Conservation (phyloP, 2,888 invertebrate genomes). For the Nemurella pictetii region DNA sequence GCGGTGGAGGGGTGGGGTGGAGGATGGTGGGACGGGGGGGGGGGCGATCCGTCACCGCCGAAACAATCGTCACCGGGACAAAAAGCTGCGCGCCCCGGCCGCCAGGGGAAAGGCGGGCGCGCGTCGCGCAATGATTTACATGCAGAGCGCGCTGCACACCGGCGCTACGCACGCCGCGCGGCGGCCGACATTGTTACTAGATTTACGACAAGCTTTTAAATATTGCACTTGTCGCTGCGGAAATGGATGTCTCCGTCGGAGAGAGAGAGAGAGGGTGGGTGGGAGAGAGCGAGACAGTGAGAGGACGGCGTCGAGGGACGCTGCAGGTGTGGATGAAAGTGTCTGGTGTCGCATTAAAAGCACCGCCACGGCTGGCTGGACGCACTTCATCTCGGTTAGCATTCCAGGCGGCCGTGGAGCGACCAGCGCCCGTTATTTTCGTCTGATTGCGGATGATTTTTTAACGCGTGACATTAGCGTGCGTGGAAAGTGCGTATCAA, state of each 20-base stretch:
- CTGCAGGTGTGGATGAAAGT: background rate
- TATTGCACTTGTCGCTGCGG: background rate
- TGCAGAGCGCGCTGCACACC: background rate
- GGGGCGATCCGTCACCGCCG: background rate
- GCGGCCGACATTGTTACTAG: background rate
- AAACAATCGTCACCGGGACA: background rate
- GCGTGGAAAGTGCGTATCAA: background rate
- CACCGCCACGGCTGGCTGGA: background rate
- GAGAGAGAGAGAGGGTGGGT: constrained; percentile 10
- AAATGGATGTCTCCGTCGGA: background rate
- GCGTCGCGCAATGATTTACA: background rate
- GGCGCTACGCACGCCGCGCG: background rate
- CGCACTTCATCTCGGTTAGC: background rate
- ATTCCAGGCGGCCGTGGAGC: too few species aligned
- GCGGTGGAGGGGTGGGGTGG: background rate
- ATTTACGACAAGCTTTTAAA: background rate
- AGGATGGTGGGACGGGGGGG: background rate
- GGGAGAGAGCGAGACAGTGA: background rate
- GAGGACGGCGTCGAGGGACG: background rate
- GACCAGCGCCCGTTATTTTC: background rate
- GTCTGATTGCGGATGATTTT: background rate
- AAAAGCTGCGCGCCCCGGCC: background rate
- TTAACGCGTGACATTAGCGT: background rate
- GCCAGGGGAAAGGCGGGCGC: background rate
- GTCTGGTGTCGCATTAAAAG: background rate